Percentiles rank a stretch among this genome's conserved stretches.
phyloP scores from a whole-genome alignment of 53 echinoderm and acorn worm genomes.

The Echinometra lucunter region DNA sequence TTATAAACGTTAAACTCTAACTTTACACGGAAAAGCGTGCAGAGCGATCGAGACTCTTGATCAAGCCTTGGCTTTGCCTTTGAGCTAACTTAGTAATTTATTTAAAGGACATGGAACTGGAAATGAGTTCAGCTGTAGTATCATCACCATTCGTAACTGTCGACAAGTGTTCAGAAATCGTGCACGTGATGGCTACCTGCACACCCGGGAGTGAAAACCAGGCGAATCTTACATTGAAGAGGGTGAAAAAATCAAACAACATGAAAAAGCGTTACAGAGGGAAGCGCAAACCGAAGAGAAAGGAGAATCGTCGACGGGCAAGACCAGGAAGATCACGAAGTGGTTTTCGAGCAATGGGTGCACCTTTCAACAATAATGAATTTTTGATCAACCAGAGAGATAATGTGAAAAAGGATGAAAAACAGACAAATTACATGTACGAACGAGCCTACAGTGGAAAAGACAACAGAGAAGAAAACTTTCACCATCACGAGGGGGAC shows the following conservation, averaged over 20 bases:
- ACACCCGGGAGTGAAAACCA: neutral
- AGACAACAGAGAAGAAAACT: neutral
- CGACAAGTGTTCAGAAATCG: neutral
- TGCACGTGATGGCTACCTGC: neutral
- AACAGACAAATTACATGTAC: neutral
- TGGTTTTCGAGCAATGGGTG: conserved; percentile 54
- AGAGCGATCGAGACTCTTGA: too few species aligned
- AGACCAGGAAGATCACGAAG: conserved; percentile 61
- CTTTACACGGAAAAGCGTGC: too few species aligned
- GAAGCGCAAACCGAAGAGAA: conserved; percentile 43
- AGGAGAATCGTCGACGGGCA: conserved; percentile 54
- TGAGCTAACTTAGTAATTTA: too few species aligned
- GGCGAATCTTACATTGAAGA: neutral
- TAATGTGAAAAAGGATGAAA: neutral
- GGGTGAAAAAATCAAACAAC: neutral
- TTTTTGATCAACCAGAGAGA: conserved; percentile 76
- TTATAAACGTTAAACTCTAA: too few species aligned
- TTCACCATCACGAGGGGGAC: neutral
- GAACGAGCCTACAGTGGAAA: neutral
- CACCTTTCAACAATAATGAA: conserved; percentile 81
- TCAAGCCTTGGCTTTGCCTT: too few species aligned
- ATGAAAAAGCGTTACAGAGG: conserved; percentile 43
- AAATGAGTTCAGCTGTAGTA: neutral
- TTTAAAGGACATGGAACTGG: neutral
- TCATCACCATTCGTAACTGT: neutral